These are phyloP conservation scores for Fragum whitleyi DNA, from an alignment of 2,888 invertebrate genomes.

Conservation along the genomic window DNA sequence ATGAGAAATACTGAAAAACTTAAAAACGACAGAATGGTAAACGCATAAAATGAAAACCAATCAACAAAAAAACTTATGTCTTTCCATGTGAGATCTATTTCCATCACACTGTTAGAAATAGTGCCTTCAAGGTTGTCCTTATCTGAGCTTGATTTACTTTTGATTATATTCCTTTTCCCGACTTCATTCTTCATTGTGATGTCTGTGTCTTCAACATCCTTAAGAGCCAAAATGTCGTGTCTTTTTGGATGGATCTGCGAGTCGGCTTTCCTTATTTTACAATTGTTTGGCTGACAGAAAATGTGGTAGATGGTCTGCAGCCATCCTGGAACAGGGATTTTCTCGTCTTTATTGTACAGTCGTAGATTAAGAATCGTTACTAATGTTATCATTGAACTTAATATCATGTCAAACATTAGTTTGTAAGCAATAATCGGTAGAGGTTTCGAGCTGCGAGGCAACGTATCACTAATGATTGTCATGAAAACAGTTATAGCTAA, in stretches of 20 bases:
- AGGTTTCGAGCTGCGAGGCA: slow-evolving; percentile 55
- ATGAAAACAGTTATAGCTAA: slow-evolving; percentile 58
- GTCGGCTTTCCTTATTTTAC: neutral
- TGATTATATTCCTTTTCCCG: neutral
- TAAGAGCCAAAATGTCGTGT: too few species aligned
- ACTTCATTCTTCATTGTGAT: neutral
- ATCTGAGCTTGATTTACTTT: neutral
- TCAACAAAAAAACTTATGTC: neutral
- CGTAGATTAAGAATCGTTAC: slow-evolving; percentile 56
- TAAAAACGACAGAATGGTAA: neutral
- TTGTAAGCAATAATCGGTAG: slow-evolving; percentile 49
- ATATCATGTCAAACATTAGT: slow-evolving; percentile 47
- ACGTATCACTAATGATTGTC: slow-evolving; percentile 56
- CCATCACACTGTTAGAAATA: neutral
- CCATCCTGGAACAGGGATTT: slow-evolving; percentile 17
- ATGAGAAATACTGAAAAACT: slow-evolving; percentile 1
- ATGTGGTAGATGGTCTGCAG: neutral
- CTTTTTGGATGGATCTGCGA: neutral
- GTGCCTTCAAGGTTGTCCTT: neutral
- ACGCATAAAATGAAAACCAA: neutral
- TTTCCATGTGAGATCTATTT: neutral
- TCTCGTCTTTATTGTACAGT: slow-evolving; percentile 59
- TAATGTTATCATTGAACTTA: slow-evolving; percentile 63
- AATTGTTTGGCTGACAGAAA: neutral
- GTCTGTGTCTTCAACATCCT: neutral